These are phyloP conservation scores for Hemaris fuciformis DNA, from an alignment of 2,888 invertebrate genomes.

Conservation along the genomic window DNA sequence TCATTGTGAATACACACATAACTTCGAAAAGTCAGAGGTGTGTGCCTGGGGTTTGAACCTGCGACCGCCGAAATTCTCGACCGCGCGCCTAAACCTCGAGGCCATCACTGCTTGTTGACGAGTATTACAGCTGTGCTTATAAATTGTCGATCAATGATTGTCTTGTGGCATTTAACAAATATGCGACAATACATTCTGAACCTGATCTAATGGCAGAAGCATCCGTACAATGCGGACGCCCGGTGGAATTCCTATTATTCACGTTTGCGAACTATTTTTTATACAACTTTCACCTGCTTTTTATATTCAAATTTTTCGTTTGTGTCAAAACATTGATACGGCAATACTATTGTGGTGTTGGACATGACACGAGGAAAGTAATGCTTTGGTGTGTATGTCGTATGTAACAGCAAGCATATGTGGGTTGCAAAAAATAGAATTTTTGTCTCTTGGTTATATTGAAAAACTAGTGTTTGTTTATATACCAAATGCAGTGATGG, in stretches of 20 bases:
- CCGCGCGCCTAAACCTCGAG: no score
- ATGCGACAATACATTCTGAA: background rate
- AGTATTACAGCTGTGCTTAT: no score
- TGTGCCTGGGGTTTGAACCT: no score
- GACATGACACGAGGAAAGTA: background rate
- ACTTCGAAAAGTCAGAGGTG: no score
- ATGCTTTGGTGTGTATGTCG: background rate
- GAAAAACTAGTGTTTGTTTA: no score
- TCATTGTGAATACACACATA: no score
- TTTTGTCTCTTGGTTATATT: no score
- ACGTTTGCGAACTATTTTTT: background rate
- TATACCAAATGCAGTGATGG: no score
- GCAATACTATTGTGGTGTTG: background rate
- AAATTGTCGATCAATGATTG: no score
- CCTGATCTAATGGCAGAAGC: background rate
- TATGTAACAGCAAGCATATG: background rate
- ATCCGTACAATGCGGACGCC: background rate
- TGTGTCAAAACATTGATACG: background rate
- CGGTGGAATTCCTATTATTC: background rate
- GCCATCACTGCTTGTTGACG: no score
- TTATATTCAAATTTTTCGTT: background rate
- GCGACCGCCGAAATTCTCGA: no score
- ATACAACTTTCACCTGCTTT: conserved; percentile 1
- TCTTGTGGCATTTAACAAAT: background rate
- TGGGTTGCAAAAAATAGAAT: background rate